phyloP scores from a whole-genome alignment of 2,113 vertebrate species.

The Paradoxurus hermaphroditus region DNA sequence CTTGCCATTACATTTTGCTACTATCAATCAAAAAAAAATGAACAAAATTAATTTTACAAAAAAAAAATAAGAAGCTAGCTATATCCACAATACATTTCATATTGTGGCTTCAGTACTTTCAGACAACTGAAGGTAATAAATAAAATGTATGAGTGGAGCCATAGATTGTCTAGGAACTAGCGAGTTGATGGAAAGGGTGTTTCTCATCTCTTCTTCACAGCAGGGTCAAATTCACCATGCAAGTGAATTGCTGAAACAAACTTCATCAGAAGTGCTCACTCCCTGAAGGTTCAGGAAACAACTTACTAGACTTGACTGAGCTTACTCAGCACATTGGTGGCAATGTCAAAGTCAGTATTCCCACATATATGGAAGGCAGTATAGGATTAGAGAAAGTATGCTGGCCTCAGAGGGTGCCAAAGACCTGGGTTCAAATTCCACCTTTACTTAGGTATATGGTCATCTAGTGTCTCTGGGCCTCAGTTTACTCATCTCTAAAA shows the following conservation, averaged over 20 bases:
- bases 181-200: background rate
- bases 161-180: background rate
- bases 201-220: background rate
- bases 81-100: background rate
- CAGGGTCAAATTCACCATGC: background rate
- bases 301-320: background rate
- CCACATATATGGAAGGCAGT: background rate
- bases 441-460: background rate
- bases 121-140: conserved; percentile 30
- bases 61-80: background rate
- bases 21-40: conserved; percentile 52
- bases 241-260: background rate
- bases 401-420: background rate
- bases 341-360: background rate
- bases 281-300: background rate
- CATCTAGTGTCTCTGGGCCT: background rate
- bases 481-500: background rate
- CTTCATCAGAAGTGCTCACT: background rate
- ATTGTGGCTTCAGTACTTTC: background rate
- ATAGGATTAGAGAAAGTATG: background rate
- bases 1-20: conserved; percentile 24
- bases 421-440: background rate
- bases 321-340: background rate
- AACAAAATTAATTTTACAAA: conserved; percentile 56
- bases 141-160: background rate